Evolutionary conservation across 1,140 invertebrate genomes (phyloP).

Genomic region (Pararge aegeria): DNA sequence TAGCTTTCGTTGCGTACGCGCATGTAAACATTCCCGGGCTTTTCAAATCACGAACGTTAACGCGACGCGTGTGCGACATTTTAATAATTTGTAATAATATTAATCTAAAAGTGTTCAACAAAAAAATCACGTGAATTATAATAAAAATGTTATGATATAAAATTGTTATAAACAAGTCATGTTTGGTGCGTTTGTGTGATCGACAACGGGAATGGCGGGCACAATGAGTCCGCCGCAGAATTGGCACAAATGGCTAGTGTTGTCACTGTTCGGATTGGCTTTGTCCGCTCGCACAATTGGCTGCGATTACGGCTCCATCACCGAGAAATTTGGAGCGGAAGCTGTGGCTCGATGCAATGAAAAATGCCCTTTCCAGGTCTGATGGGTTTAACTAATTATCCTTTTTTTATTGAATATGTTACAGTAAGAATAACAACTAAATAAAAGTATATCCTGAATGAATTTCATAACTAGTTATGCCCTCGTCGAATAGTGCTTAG

Average conservation of each 20-base stretch:
- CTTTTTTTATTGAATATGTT: not conserved
- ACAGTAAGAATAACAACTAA: too few species aligned
- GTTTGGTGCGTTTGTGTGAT: constrained; percentile 49
- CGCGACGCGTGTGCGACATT: constrained; percentile 10
- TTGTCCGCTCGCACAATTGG: constrained; percentile 77
- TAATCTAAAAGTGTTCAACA: constrained; percentile 2
- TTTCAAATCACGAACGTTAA: constrained; percentile 40
- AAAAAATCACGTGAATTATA: not conserved
- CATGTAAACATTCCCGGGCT: constrained; percentile 27
- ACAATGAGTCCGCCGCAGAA: constrained; percentile 71
- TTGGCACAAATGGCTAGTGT: constrained; percentile 76
- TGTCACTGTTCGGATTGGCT: constrained; percentile 76
- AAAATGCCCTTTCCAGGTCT: constrained; percentile 74
- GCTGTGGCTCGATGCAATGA: constrained; percentile 71
- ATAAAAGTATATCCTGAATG: too few species aligned
- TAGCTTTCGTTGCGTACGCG: constrained; percentile 66
- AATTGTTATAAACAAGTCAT: constrained; percentile 42
- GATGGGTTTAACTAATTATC: constrained; percentile 22
- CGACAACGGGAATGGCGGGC: constrained; percentile 45
- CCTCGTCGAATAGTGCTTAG: too few species aligned
- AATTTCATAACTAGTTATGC: too few species aligned
- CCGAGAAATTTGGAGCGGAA: constrained; percentile 77
- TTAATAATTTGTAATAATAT: not conserved
- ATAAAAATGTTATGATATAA: constrained; percentile 20
- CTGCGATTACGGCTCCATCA: constrained; percentile 77